phyloP scores from a whole-genome alignment of 2,113 vertebrate genomes.

The Rhegmatorhina hoffmannsi region DNA sequence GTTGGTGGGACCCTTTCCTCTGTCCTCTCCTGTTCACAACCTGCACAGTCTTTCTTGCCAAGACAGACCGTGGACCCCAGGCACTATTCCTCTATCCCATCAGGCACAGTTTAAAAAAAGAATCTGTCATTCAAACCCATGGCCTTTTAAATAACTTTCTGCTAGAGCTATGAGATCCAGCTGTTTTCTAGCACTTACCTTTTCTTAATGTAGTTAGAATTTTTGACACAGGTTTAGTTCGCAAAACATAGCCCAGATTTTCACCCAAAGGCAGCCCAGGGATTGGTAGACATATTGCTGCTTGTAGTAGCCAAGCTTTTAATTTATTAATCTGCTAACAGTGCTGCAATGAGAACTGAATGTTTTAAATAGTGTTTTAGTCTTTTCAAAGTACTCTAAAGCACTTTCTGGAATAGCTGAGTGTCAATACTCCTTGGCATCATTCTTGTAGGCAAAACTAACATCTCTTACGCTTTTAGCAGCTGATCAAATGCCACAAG shows the following conservation, averaged over 20 bases:
- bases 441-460: accelerated
- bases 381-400: background rate
- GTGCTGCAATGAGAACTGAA: background rate
- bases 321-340: slow-evolving; percentile 7
- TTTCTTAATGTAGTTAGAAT: background rate
- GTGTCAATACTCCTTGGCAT: background rate
- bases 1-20: background rate
- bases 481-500: background rate
- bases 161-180: background rate
- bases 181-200: slow-evolving; percentile 8
- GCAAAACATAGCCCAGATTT: background rate
- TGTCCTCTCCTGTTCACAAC: background rate
- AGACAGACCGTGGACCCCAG: background rate
- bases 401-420: background rate
- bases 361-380: background rate
- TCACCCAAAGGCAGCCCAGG: background rate
- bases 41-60: background rate
- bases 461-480: background rate
- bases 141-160: background rate
- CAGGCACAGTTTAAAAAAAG: background rate
- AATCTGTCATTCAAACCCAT: background rate
- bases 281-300: background rate
- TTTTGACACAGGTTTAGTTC: background rate
- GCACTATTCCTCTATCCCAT: background rate
- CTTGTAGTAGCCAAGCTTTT: background rate